phyloP scores from a whole-genome alignment of 2,113 vertebrate genomes.

The Columbina picui region DNA sequence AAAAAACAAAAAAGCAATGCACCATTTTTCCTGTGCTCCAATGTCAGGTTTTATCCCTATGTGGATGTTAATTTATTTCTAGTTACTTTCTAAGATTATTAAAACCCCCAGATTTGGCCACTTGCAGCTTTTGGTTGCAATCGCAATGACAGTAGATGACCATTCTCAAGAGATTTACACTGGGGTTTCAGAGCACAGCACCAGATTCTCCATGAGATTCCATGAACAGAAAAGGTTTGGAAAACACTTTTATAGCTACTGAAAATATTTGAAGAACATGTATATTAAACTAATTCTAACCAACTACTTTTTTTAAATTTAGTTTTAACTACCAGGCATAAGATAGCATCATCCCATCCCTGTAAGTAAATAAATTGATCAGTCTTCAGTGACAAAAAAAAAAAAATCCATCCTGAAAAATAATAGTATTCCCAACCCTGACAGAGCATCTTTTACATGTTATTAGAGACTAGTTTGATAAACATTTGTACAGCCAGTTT shows the following conservation, averaged over 20 bases:
- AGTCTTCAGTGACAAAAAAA: background rate
- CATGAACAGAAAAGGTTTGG: background rate
- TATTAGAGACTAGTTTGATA: background rate
- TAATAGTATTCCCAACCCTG: accelerated
- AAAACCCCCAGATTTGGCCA: accelerated
- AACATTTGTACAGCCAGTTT: background rate
- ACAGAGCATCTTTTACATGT: background rate
- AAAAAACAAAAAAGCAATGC: too few relatives aligned
- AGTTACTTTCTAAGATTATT: accelerated
- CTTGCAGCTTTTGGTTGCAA: background rate
- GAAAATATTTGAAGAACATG: background rate
- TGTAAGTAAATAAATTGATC: background rate
- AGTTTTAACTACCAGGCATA: too few relatives aligned
- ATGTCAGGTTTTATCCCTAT: background rate
- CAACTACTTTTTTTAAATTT: background rate
- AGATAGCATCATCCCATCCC: background rate
- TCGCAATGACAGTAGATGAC: accelerated
- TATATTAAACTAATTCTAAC: background rate
- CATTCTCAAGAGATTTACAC: background rate
- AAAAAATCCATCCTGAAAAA: background rate
- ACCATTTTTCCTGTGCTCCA: accelerated
- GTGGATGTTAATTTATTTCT: background rate
- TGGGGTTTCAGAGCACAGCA: too few relatives aligned
- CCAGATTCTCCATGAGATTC: background rate
- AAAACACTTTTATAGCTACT: background rate